Conservation (phyloP, 2,888 invertebrate genomes). For the Synanthedon andrenaeformis region DNA sequence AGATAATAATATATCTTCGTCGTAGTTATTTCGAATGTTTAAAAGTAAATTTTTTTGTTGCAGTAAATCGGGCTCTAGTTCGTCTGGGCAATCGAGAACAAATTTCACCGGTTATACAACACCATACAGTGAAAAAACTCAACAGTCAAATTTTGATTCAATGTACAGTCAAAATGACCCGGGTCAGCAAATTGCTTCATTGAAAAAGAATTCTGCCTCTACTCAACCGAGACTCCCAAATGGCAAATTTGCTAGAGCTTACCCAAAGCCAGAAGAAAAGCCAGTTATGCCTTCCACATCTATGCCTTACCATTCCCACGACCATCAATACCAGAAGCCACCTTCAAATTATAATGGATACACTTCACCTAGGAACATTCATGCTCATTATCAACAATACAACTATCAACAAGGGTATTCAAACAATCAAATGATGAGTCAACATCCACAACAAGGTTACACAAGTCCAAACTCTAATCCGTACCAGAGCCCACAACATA, state of each 20-base stretch:
- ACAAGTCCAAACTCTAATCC: slow-evolving; percentile 44
- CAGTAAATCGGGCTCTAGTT: slow-evolving; percentile 66
- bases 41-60: slow-evolving; percentile 8
- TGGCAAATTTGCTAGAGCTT: slow-evolving; percentile 51
- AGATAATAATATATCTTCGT: too few species aligned
- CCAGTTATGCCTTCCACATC: slow-evolving; percentile 24
- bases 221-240: slow-evolving; percentile 43
- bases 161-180: slow-evolving; percentile 56
- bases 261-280: slow-evolving; percentile 43
- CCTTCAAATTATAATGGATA: slow-evolving; percentile 43
- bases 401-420: slow-evolving; percentile 49
- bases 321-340: slow-evolving; percentile 62
- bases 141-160: slow-evolving; percentile 42
- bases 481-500: slow-evolving; percentile 56
- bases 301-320: slow-evolving; percentile 52
- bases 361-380: slow-evolving; percentile 49
- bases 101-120: slow-evolving; percentile 60
- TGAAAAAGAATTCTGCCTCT: slow-evolving; percentile 50
- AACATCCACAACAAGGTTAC: slow-evolving; percentile 45
- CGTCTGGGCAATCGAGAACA: slow-evolving; percentile 59
- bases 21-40: too few species aligned
- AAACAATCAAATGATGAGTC: slow-evolving; percentile 42
- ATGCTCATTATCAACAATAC: slow-evolving; percentile 49
- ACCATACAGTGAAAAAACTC: slow-evolving; percentile 8
- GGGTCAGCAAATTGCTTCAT: slow-evolving; percentile 37